A percentile compares a stretch with the other conserved stretches of the same genome.
These are phyloP conservation scores for Acrobasis suavella DNA, from an alignment of 2,888 invertebrate genomes.

Conservation along the genomic window DNA sequence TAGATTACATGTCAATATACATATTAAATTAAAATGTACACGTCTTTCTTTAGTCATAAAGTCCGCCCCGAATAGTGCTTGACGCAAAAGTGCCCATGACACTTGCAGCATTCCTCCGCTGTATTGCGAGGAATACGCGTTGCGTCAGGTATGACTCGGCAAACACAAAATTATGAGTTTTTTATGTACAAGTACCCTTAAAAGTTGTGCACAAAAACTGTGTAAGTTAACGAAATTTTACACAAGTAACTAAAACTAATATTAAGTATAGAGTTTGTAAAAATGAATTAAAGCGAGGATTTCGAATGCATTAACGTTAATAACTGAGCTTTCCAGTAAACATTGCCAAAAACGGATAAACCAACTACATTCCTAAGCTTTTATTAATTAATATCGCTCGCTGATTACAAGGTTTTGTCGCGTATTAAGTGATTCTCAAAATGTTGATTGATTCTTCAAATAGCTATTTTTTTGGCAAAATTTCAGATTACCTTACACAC, in stretches of 20 bases:
- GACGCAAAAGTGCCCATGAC: too few relatives aligned
- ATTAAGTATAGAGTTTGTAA: constrained; percentile 20
- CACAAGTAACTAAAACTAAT: background rate
- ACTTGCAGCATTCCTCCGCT: too few relatives aligned
- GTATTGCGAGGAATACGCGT: too few relatives aligned
- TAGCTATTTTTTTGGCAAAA: background rate
- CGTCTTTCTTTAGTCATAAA: too few relatives aligned
- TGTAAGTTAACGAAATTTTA: constrained; percentile 12
- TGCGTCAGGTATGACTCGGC: too few relatives aligned
- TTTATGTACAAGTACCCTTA: background rate
- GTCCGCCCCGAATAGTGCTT: too few relatives aligned
- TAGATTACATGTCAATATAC: too few relatives aligned
- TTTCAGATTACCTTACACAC: too few relatives aligned
- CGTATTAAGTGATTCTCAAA: background rate
- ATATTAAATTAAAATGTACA: too few relatives aligned
- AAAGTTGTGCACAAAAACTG: constrained; percentile 12
- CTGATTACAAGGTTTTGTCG: constrained; percentile 25
- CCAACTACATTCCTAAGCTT: constrained; percentile 69
- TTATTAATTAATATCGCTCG: constrained; percentile 34
- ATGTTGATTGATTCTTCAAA: background rate
- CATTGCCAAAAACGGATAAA: constrained; percentile 59
- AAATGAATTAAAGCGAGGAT: constrained; percentile 14
- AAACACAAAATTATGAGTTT: background rate
- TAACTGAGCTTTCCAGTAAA: constrained; percentile 41
- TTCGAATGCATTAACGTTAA: constrained; percentile 18